Base-by-base conservation (phyloP, 2,797 vertebrate genomes). In the Chaetodon trifasciatus region DNA sequence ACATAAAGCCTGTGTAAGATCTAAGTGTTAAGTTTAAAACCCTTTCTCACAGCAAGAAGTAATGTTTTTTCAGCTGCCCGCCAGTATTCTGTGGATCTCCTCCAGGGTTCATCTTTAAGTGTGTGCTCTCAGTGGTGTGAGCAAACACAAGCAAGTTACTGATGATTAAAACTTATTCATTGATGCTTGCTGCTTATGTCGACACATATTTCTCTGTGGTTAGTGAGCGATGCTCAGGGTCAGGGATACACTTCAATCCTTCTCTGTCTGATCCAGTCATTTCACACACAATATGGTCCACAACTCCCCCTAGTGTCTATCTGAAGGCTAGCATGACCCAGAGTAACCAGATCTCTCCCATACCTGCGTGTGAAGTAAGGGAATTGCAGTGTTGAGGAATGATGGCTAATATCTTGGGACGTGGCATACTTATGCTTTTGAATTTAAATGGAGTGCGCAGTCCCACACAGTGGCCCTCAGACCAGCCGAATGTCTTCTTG, bases 251-350 rank as follows among this genome's bases (percentile, higher is more conserved):
- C 21, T 19, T 35, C 13, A 23, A 8, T 44, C n/a, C 23, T 35
- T 56, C 16, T 40, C 39, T 46, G 6, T 40, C 9, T 65, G 47
- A 53, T 16, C 53, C 23, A 16, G 28, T 55, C 21, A 16, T 64
- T 24, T 64, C 15, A 24, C 39, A 28, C 16, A 68, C 10, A 47
- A 3, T 6, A 39, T 72, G 72, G 58, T 60, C 46, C n/a, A 62
- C 13, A 17, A 23, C 80, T 75, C 88, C 88, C 78, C 58, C 90
- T 90, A 82, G 84, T 93, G 92, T 6, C 24, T 32, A 42, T 67
- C 3, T 63, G 23, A 15, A 60, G 52, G 4, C 39, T 60, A 12
- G 63, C 70, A 75, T 53, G 9, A 53, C 10, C 24, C 3, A 16
- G 1, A 37, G n/a, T 39, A 28, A n/a, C 28, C 6, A 1, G 23